A percentile compares a stretch with the other conserved stretches of the same genome.
Conservation (phyloP, 2,888 invertebrate genomes). For the Rhorus exstirpatorius region DNA sequence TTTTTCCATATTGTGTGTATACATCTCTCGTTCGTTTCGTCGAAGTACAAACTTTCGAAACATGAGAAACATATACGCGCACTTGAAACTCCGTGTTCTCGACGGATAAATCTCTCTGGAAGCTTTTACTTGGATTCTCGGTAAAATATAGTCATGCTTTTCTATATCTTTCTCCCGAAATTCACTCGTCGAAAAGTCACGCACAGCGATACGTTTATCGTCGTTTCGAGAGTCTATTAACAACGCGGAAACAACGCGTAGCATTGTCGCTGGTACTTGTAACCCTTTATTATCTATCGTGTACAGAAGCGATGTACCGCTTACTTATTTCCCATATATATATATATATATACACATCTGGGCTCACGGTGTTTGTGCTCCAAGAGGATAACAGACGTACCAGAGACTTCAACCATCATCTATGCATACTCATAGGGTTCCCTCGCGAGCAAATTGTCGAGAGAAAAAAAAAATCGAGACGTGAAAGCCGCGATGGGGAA, state of each 20-base stretch:
- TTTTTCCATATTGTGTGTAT: background rate
- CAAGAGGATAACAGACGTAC: constrained; percentile 39
- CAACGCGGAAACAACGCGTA: constrained; percentile 82
- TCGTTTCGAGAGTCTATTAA: constrained; percentile 62
- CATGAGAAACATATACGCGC: constrained; percentile 59
- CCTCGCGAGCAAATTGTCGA: constrained; percentile 58
- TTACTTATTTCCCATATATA: constrained; percentile 40
- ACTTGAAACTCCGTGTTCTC: constrained; percentile 49
- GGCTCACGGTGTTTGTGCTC: constrained; percentile 59
- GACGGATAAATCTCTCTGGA: constrained; percentile 29
- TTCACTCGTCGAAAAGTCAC: constrained; percentile 40
- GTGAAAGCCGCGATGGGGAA: constrained; percentile 24
- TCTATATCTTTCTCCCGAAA: constrained; percentile 26
- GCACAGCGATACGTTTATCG: constrained; percentile 47
- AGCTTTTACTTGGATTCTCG: constrained; percentile 57
- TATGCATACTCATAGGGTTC: constrained; percentile 22
- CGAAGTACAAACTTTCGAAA: constrained; percentile 41
- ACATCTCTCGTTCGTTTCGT: constrained; percentile 6
- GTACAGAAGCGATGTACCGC: constrained; percentile 58
- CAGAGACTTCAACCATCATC: constrained; percentile 30
- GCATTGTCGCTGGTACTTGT: constrained; percentile 77
- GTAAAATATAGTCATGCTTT: constrained; percentile 41
- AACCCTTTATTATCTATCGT: constrained; percentile 64
- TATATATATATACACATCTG: background rate
- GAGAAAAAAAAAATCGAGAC: constrained; percentile 37